Base-by-base conservation (phyloP, 2,888 invertebrate species). In the Mellilla xanthometata region DNA sequence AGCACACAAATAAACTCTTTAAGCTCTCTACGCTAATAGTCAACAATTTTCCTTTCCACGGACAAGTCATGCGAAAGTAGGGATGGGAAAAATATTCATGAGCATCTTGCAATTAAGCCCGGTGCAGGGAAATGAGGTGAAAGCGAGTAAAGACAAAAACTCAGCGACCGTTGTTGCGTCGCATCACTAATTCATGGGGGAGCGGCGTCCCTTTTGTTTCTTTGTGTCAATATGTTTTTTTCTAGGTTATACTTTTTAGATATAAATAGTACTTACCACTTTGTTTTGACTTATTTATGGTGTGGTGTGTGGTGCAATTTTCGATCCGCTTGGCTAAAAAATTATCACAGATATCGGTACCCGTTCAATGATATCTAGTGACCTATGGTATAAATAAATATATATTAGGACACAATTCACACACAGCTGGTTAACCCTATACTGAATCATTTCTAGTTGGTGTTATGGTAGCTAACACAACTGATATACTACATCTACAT, bases 121-220 rank as follows among this genome's bases (percentile, higher is more conserved):
- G 29, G 24, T 45, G 39, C 39, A 34, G 13, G 34, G 45, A 39
- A 45, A 45, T 34, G 45, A 45, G 39, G 23, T 28, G 39, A 30
- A 30, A 19, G 8, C 24, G 26, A 39, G n/a, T n/a, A n/a, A n/a
- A n/a, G 24, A 39, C 45, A 39, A 45, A 39, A 45, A 33, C n/a
- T 27, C 8, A 12, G 28, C 32, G 5, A 23, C 19, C n/a, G 33
- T 38, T 24, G 39, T 45, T 45, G 29, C 9, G 23, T 10, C 19
- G 30, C 45, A 35, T 39, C 45, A 34, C 34, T 45, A 26, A 45
- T 45, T 45, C 45, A 39, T 23, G 24, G 3, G n/a, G n/a, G n/a
- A n/a, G 19, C 12, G 10, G 15, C 39, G 27, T 33, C 34, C 24
- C 26, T 24, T 26, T 39, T 39, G 34, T 34, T 29, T 4, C 7